Conservation (phyloP, 2,888 invertebrate species). For the Diarsia mendica region DNA sequence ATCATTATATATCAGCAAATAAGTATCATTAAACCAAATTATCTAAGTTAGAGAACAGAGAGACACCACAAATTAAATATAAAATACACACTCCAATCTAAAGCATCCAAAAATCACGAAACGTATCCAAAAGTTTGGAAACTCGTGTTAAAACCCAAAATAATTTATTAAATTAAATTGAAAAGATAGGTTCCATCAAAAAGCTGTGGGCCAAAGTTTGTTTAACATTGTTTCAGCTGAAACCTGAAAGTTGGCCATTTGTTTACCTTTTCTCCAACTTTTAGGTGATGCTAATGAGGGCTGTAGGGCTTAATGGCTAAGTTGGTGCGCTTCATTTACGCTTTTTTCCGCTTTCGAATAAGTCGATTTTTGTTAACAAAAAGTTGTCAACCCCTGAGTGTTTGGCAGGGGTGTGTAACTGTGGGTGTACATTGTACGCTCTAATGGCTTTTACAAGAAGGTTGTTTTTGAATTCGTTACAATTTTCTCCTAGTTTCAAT, state of each 20-base stretch:
- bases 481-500: background rate
- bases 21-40: background rate
- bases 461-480: background rate
- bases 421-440: background rate
- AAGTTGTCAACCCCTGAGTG: slow-evolving; percentile 26
- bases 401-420: background rate
- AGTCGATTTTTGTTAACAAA: slow-evolving; percentile 35
- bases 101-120: slow-evolving; percentile 36
- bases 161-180: slow-evolving; percentile 62
- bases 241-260: slow-evolving; percentile 64
- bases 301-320: slow-evolving; percentile 59
- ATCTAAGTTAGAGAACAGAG: background rate
- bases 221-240: slow-evolving; percentile 55
- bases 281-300: slow-evolving; percentile 65
- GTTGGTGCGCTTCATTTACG: slow-evolving; percentile 55
- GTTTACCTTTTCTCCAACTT: slow-evolving; percentile 60
- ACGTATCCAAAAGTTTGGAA: slow-evolving; percentile 31
- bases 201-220: slow-evolving; percentile 50
- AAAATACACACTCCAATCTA: slow-evolving; percentile 9
- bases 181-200: slow-evolving; percentile 60
- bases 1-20: background rate
- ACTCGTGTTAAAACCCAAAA: slow-evolving; percentile 53
- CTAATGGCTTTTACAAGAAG: background rate
- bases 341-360: slow-evolving; percentile 18
- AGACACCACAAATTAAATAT: slow-evolving; percentile 16